phyloP scores from a whole-genome alignment of 2,888 invertebrate species.

The Tetheella fluctuosa region DNA sequence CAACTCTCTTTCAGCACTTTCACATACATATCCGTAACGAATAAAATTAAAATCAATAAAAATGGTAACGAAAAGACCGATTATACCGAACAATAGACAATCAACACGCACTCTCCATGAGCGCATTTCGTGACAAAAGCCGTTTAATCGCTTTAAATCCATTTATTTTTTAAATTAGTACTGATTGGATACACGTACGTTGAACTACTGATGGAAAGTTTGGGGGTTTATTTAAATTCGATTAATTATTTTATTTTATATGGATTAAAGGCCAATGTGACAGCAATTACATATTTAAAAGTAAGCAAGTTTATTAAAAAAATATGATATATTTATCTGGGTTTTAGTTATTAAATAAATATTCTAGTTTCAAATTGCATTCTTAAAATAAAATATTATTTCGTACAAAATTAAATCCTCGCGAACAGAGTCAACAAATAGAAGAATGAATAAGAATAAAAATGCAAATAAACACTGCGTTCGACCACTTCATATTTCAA shows the following conservation, averaged over 20 bases:
- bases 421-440: not conserved
- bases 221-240: not conserved
- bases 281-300: too few relatives aligned
- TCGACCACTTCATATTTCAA: slow-evolving; percentile 4
- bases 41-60: slow-evolving; percentile 3
- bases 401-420: not conserved
- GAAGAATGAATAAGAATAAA: not conserved
- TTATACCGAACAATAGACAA: slow-evolving; percentile 4
- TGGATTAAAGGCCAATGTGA: too few relatives aligned
- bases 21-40: not conserved
- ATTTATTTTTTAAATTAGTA: slow-evolving; percentile 5
- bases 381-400: too few relatives aligned
- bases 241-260: too few relatives aligned
- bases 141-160: not conserved
- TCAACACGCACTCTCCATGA: not conserved
- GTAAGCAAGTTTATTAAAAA: too few relatives aligned
- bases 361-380: too few relatives aligned
- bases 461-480: not conserved
- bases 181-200: slow-evolving; percentile 3
- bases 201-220: not conserved
- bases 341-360: too few relatives aligned
- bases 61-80: not conserved
- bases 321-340: too few relatives aligned
- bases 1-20: not conserved
- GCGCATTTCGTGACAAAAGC: slow-evolving; percentile 6